Percentiles rank a stretch among this genome's conserved stretches.
Evolutionary conservation across 2,888 invertebrate genomes (phyloP).

Genomic region (Pilophorus perplexus): DNA sequence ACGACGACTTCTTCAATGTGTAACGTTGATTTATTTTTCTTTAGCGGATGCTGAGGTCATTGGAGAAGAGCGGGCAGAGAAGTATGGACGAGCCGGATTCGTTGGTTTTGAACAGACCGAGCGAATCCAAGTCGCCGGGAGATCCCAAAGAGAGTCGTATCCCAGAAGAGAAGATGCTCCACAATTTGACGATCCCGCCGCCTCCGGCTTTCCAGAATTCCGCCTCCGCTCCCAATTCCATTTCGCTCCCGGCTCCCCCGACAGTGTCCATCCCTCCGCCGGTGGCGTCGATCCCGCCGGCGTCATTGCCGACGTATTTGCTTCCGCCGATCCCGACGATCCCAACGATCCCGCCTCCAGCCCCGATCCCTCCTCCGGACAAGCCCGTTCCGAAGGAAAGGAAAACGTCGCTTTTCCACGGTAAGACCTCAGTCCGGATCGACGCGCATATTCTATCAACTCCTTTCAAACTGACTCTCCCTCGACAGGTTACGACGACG

Average conservation of each 20-base stretch:
- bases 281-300: neutral
- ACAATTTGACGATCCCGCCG: neutral
- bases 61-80: slow-evolving; percentile 54
- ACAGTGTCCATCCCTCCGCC: neutral
- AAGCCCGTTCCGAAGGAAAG: neutral
- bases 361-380: neutral
- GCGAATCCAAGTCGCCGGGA: slow-evolving; percentile 23
- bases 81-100: slow-evolving; percentile 46
- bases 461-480: neutral
- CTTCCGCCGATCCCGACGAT: neutral
- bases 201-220: slow-evolving; percentile 15
- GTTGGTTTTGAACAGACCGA: neutral
- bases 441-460: too few species aligned
- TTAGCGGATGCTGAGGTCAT: slow-evolving; percentile 66
- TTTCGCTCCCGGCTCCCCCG: neutral
- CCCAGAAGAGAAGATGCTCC: slow-evolving; percentile 9
- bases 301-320: neutral
- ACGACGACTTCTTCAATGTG: too few species aligned
- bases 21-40: slow-evolving; percentile 44
- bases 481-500: slow-evolving; percentile 14
- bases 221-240: neutral
- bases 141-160: neutral
- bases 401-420: slow-evolving; percentile 9
- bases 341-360: neutral
- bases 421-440: too few species aligned